Percentiles rank a stretch among this genome's conserved stretches.
phyloP scores from a whole-genome alignment of 2,888 invertebrate species.

The Andrena trimmerana region DNA sequence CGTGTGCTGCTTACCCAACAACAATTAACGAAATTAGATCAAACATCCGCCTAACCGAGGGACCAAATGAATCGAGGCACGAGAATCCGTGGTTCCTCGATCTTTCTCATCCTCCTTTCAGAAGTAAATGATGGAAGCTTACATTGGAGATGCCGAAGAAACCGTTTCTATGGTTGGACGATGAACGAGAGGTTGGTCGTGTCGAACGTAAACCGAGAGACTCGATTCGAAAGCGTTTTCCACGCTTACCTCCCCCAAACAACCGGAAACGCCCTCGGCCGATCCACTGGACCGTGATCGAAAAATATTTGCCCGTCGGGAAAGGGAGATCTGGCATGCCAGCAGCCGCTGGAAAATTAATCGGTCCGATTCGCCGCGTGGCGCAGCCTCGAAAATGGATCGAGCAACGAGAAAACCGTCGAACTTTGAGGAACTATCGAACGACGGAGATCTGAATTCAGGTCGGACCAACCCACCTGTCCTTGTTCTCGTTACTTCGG shows the following conservation, averaged over 20 bases:
- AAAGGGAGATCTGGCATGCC: conserved; percentile 16
- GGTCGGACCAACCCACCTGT: conserved; percentile 19
- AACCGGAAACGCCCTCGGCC: conserved; percentile 9
- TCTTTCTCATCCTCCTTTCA: background rate
- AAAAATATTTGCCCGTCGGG: conserved; percentile 26
- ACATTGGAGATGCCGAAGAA: background rate
- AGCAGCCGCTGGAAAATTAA: conserved; percentile 32
- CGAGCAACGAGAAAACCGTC: background rate
- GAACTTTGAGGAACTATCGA: background rate
- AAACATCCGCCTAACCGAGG: background rate
- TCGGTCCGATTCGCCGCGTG: conserved; percentile 14
- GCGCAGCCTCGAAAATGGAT: background rate
- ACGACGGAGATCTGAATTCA: conserved; percentile 10
- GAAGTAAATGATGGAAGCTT: background rate
- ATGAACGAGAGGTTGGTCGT: background rate
- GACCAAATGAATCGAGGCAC: background rate
- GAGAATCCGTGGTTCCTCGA: background rate
- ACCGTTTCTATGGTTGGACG: background rate
- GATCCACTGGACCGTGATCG: background rate
- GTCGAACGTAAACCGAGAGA: background rate
- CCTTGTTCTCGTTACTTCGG: conserved; percentile 6
- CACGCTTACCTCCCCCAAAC: background rate
- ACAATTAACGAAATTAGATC: conserved; percentile 1
- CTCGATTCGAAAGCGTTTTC: background rate
- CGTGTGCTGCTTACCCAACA: conserved; percentile 1